phyloP scores from a whole-genome alignment of 1,140 invertebrate species.

The Cepaea nemoralis region DNA sequence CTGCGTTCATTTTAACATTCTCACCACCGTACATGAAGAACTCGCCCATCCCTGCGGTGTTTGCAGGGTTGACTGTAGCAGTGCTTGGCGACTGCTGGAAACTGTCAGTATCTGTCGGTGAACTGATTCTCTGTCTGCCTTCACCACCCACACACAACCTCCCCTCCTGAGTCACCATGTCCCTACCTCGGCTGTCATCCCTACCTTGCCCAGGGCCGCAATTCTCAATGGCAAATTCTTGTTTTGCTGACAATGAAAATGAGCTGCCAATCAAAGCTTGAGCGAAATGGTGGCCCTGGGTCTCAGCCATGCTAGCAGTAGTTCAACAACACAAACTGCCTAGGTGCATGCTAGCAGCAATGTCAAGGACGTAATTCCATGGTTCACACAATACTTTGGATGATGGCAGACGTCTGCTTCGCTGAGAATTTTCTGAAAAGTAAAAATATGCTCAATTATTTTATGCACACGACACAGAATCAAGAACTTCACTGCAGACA shows the following conservation, averaged over 20 bases:
- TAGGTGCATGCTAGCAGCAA: too few species aligned
- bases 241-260: neutral
- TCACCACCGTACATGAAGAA: conserved; percentile 25
- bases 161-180: neutral
- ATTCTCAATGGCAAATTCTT: neutral
- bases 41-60: neutral
- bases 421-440: too few species aligned
- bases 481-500: too few species aligned
- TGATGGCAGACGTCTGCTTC: too few species aligned
- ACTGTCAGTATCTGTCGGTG: neutral
- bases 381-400: too few species aligned
- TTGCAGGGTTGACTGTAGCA: neutral
- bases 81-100: neutral
- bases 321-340: too few species aligned
- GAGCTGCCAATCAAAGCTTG: neutral
- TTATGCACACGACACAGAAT: too few species aligned
- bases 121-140: neutral
- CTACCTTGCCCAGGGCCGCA: neutral
- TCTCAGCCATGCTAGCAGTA: neutral
- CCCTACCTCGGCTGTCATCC: neutral
- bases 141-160: neutral
- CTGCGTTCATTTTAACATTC: neutral
- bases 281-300: neutral
- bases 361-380: too few species aligned
- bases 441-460: too few species aligned